These are phyloP conservation scores for Marcusenius ussheri DNA, from an alignment of 2,113 vertebrate genomes.

Conservation along the genomic window DNA sequence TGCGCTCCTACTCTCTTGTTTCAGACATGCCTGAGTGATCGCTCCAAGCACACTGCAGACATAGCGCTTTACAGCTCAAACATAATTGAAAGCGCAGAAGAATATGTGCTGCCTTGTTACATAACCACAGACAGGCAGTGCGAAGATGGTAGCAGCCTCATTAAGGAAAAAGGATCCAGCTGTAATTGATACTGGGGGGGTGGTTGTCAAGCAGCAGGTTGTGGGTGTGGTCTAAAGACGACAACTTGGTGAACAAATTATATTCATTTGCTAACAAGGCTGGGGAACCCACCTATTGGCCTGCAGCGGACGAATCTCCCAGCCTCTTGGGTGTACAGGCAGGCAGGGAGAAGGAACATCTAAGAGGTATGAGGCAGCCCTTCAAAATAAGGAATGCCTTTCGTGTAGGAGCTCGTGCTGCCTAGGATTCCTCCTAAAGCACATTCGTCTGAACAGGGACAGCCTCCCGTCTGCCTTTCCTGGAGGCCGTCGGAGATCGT, in stretches of 20 bases:
- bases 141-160: neutral
- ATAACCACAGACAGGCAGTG: neutral
- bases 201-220: neutral
- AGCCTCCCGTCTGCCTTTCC: neutral
- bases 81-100: neutral
- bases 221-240: neutral
- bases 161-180: neutral
- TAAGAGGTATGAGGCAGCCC: neutral
- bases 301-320: neutral
- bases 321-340: neutral
- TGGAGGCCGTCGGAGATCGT: neutral
- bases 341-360: neutral
- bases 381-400: neutral
- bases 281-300: neutral
- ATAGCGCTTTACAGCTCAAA: neutral
- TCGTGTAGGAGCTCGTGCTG: neutral
- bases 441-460: neutral
- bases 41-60: neutral
- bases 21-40: neutral
- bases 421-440: neutral
- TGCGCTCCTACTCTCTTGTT: neutral
- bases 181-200: neutral
- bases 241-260: neutral
- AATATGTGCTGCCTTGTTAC: neutral
- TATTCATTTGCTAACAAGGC: neutral